phyloP scores from a whole-genome alignment of 2,113 vertebrate genomes.

The Ctenomys sociabilis region DNA sequence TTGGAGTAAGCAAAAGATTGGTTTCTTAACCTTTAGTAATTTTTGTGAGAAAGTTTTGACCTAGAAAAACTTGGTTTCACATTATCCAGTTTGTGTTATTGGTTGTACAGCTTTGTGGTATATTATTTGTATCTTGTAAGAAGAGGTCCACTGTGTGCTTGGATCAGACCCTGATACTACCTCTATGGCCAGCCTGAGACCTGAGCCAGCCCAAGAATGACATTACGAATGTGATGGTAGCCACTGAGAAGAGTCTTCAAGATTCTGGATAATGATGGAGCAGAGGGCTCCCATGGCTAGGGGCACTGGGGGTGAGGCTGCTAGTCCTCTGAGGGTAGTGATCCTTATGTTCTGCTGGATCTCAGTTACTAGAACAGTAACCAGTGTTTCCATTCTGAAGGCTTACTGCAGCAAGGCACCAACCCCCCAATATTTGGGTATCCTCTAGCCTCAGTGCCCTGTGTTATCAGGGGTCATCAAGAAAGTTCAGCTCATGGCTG shows the following conservation, averaged over 20 bases:
- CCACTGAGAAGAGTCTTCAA: constrained; percentile 85
- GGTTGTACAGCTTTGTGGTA: neutral
- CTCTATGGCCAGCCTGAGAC: constrained; percentile 84
- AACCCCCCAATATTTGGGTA: constrained; percentile 78
- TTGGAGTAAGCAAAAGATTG: neutral
- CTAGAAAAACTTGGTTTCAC: neutral
- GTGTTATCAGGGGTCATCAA: constrained; percentile 72
- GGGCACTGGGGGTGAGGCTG: constrained; percentile 68
- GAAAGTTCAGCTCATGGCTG: constrained; percentile 72
- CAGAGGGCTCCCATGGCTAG: constrained; percentile 77
- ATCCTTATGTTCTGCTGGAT: constrained; percentile 81
- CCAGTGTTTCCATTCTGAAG: constrained; percentile 79
- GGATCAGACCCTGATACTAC: constrained; percentile 32
- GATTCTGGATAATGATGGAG: constrained; percentile 76
- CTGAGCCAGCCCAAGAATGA: constrained; percentile 85
- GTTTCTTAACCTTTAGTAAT: neutral
- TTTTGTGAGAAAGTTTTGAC: neutral
- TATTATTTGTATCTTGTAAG: neutral
- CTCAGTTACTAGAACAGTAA: constrained; percentile 83
- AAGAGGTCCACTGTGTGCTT: constrained; percentile 68
- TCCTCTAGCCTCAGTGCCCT: constrained; percentile 77
- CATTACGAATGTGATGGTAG: constrained; percentile 86
- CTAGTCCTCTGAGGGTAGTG: constrained; percentile 68
- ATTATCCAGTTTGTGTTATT: neutral
- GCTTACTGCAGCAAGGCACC: constrained; percentile 73